Percentiles rank a stretch among this genome's conserved stretches.
Evolutionary conservation across 2,888 invertebrate species (phyloP).

Genomic region (Tillus elongatus): DNA sequence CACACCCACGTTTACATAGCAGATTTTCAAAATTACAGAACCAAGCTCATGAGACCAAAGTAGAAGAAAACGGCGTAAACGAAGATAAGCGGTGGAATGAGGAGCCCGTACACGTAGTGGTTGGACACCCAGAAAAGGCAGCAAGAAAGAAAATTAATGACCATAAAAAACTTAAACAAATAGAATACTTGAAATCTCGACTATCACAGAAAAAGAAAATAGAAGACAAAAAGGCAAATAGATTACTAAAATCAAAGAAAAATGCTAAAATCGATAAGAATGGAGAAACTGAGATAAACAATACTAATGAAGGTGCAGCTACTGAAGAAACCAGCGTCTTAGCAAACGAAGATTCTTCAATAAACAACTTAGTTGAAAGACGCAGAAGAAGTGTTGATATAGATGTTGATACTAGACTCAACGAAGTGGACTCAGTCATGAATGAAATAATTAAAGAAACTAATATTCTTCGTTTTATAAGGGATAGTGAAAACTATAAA

Average conservation of each 20-base stretch:
- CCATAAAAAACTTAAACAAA: constrained; percentile 16
- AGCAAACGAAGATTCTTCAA: too few species aligned
- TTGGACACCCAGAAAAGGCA: constrained; percentile 13
- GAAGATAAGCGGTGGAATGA: not conserved
- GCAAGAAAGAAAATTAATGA: constrained; percentile 14
- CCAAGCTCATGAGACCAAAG: too few species aligned
- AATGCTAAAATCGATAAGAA: constrained; percentile 8
- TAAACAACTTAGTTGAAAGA: too few species aligned
- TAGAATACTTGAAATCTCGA: constrained; percentile 20
- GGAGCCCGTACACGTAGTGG: not conserved
- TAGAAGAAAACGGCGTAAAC: not conserved
- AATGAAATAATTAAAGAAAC: too few species aligned
- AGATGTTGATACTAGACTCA: constrained; percentile 18
- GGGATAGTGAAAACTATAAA: too few species aligned
- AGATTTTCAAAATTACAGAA: too few species aligned
- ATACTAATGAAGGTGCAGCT: too few species aligned
- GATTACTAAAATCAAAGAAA: not conserved
- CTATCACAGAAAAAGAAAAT: constrained; percentile 19
- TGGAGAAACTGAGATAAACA: too few species aligned
- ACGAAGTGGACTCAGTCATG: constrained; percentile 23
- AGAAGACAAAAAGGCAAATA: constrained; percentile 10
- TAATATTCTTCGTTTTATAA: too few species aligned
- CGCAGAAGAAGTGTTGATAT: constrained; percentile 18
- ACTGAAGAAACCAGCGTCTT: too few species aligned
- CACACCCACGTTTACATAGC: too few species aligned